Evolutionary conservation across 1,140 invertebrate species (phyloP).

Genomic region (Heliconius hermathena): DNA sequence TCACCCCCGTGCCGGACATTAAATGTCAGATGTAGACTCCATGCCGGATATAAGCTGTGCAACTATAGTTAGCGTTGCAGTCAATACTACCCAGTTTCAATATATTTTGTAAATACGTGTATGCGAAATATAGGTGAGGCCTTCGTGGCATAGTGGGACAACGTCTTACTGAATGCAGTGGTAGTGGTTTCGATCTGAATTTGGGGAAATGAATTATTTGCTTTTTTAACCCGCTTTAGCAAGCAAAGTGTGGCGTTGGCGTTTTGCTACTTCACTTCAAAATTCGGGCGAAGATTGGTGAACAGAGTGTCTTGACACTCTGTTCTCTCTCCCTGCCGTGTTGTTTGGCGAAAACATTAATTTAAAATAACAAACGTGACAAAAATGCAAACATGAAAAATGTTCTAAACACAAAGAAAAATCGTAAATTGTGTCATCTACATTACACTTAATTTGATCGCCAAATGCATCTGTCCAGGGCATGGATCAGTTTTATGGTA

Average conservation of each 20-base stretch:
- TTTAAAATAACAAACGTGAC: too few species aligned
- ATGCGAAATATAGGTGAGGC: too few species aligned
- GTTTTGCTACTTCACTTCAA: too few species aligned
- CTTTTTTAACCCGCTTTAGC: background rate
- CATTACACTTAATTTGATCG: too few species aligned
- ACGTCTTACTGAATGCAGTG: background rate
- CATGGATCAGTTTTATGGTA: too few species aligned
- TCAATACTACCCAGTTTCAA: background rate
- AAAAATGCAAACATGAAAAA: too few species aligned
- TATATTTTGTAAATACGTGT: too few species aligned
- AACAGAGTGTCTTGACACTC: background rate
- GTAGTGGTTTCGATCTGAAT: background rate
- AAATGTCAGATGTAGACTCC: background rate
- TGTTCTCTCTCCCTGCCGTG: too few species aligned
- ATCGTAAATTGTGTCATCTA: too few species aligned
- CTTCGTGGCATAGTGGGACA: background rate
- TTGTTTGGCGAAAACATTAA: too few species aligned
- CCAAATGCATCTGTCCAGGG: too few species aligned
- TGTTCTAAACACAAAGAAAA: too few species aligned
- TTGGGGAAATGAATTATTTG: background rate
- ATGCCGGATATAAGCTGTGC: background rate
- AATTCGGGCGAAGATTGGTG: background rate
- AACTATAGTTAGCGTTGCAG: background rate
- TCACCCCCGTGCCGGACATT: background rate
- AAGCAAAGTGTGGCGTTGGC: background rate